Evolutionary conservation across 1,140 invertebrate species (phyloP).

Genomic region (Maniola jurtina): DNA sequence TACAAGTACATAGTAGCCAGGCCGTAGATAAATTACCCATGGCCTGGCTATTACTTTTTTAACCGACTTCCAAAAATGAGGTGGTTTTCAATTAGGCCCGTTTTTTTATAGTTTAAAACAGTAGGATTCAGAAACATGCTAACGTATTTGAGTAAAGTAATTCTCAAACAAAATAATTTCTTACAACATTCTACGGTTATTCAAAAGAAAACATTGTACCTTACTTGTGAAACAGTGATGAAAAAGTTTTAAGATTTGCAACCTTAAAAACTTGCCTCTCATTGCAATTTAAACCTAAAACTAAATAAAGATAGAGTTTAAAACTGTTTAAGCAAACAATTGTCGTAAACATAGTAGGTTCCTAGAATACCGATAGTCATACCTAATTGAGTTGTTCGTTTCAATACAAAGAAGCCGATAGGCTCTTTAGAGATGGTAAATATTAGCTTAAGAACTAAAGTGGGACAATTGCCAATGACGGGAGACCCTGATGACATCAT

Average conservation of each 20-base stretch:
- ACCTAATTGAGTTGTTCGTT: conserved; percentile 6
- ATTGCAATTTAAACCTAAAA: not conserved
- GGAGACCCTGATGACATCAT: conserved; percentile 13
- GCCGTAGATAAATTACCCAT: no score
- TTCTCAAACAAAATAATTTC: no score
- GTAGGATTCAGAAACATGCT: no score
- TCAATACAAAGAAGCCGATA: conserved; percentile 10
- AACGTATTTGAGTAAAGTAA: no score
- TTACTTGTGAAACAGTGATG: no score
- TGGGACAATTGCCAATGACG: conserved; percentile 11
- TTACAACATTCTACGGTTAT: no score
- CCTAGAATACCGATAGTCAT: not conserved
- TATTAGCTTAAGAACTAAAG: conserved; percentile 1
- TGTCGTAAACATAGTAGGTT: not conserved
- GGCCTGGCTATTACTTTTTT: no score
- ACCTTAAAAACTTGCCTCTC: conserved; percentile 7
- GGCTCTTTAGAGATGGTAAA: not conserved
- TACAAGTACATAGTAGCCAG: no score
- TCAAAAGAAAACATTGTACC: no score
- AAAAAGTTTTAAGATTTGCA: conserved; percentile 3
- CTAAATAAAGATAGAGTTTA: not conserved
- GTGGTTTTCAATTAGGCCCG: no score
- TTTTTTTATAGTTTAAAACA: no score
- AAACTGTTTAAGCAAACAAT: not conserved
- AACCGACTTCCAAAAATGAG: no score